A percentile compares a stretch with the other conserved stretches of the same genome.
Evolutionary conservation across 2,113 vertebrate genomes (phyloP).

Genomic region (Tringa solitaria): DNA sequence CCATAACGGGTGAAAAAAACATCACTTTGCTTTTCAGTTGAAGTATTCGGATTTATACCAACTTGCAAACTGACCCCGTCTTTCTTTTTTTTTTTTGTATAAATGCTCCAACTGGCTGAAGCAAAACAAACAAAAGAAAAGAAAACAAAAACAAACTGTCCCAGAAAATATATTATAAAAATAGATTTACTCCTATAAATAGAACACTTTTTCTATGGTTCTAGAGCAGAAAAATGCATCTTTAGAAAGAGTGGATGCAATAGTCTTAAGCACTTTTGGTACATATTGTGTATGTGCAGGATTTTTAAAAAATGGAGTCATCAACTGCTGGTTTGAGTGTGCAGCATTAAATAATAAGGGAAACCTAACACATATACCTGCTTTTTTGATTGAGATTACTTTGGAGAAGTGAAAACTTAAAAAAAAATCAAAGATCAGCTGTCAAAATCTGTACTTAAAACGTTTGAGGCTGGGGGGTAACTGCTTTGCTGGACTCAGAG

Average conservation of each 20-base stretch:
- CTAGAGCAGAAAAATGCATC: neutral
- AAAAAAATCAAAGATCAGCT: neutral
- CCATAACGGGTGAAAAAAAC: neutral
- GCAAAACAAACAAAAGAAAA: slow-evolving; percentile 42
- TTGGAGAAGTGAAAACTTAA: neutral
- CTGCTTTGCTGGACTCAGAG: neutral
- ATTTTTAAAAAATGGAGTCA: neutral
- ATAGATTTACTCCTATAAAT: slow-evolving; percentile 2
- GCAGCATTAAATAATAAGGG: neutral
- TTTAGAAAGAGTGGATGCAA: neutral
- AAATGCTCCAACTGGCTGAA: slow-evolving; percentile 30
- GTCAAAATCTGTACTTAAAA: neutral
- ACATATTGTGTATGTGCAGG: neutral
- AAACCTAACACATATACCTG: neutral
- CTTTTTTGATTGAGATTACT: neutral
- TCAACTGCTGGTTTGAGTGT: neutral
- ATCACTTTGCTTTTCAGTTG: neutral
- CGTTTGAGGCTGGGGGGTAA: neutral
- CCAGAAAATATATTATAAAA: slow-evolving; percentile 18
- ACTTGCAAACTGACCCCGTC: neutral
- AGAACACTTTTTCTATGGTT: neutral
- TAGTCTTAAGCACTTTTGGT: neutral
- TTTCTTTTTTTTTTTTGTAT: slow-evolving; percentile 44
- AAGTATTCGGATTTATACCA: neutral
- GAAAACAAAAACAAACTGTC: slow-evolving; percentile 16